phyloP scores from a whole-genome alignment of 2,797 vertebrate genomes.

The Cirrhinus molitorella region DNA sequence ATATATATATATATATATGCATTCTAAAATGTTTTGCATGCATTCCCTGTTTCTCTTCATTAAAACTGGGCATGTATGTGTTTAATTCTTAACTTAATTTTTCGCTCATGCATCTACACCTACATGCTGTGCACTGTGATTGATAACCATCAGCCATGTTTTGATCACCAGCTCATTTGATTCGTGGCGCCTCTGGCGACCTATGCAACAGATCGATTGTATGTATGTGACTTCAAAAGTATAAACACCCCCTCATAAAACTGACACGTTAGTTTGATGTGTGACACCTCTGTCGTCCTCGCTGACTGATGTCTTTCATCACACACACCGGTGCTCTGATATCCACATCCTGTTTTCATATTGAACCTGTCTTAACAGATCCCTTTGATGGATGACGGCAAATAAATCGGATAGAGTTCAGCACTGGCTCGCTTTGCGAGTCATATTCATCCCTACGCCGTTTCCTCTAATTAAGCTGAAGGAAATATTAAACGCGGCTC shows the following conservation, averaged over 20 bases:
- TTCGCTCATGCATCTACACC: not conserved
- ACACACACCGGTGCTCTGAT: slow-evolving; percentile 14
- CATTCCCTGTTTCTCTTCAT: not conserved
- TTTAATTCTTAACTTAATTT: not conserved
- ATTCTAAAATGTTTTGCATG: not conserved
- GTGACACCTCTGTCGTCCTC: slow-evolving; percentile 37
- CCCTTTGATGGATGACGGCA: slow-evolving; percentile 53
- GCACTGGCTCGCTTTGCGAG: not conserved
- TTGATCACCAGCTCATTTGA: slow-evolving; percentile 35
- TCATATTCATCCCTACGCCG: not conserved
- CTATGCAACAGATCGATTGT: slow-evolving; percentile 32
- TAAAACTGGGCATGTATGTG: too few relatives aligned
- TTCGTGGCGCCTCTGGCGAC: slow-evolving; percentile 13
- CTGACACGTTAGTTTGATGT: slow-evolving; percentile 53
- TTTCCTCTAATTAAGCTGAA: slow-evolving; percentile 27
- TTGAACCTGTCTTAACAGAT: slow-evolving; percentile 45
- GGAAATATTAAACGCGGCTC: slow-evolving; percentile 9
- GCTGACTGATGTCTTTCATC: slow-evolving; percentile 58
- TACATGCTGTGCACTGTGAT: not conserved
- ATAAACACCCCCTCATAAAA: slow-evolving; percentile 49
- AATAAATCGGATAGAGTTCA: slow-evolving; percentile 41
- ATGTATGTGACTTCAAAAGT: slow-evolving; percentile 49
- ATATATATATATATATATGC: too few relatives aligned
- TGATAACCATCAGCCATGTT: slow-evolving; percentile 18
- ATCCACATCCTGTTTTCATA: slow-evolving; percentile 51